Evolutionary conservation across 2,797 vertebrate species (phyloP), one percentile per base, ranked within the genome.

Genomic region (Rhinogobio ventralis): DNA sequence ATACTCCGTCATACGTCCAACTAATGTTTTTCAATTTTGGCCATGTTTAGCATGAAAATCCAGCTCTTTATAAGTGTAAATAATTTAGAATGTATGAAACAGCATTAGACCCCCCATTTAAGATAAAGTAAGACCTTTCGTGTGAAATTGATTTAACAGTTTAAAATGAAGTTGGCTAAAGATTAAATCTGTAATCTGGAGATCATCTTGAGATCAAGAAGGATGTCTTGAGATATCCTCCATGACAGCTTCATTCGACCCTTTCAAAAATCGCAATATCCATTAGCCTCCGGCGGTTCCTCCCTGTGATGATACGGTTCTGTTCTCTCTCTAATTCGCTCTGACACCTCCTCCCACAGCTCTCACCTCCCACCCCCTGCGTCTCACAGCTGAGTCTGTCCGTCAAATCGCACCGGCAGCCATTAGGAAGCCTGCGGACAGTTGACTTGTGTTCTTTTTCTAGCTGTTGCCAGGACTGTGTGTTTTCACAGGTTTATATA

Each of bases 321-420:
- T 55, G 30, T 68, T 60, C 36, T 77, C n/a, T 76, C 17, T 57
- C 39, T 45, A 53, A 39, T 39, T 57, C 73, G 46, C 75, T 49
- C 39, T 51, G 81, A 69, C 77, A 73, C 28, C n/a, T 57, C 30
- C 68, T 20, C 42, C 84, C 51, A n/a, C 49, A 60, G 78, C 75
- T 74, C 57, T 68, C 89, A 74, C 87, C 85, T 72, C 79, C 71
- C 87, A 9, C 78, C 83, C 51, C 68, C 36, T 62, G 82, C 39
- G 46, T 30, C 82, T 69, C 76, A 86, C 94, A 95, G 93, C 92
- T 95, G 95, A 36, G 90, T 88, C 90, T 92, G 94, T 94, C 95
- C 87, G 3, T 96, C 93, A 93, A 68, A 77, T 17, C 39, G 7
- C 76, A 60, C 23, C 72, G 25, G 19, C 84, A 36, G 73, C 69